Evolutionary conservation across 1,140 invertebrate genomes (phyloP), one percentile per base, ranked within the genome.

Genomic region (Sitobion miscanthi): DNA sequence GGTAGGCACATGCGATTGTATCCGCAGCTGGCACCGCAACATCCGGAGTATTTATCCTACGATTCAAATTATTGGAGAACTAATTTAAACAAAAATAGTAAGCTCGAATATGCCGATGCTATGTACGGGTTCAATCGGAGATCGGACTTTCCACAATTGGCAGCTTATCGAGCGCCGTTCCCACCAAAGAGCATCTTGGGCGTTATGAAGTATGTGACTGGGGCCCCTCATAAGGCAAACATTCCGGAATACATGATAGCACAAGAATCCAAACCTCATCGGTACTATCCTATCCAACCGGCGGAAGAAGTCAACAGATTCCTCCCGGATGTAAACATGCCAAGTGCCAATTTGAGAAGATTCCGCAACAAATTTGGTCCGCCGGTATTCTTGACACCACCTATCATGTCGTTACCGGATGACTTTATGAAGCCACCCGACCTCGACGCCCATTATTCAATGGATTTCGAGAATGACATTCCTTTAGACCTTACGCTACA

Each of bases 171-270:
- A 23, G 91, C 91, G 9, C 91, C 91, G 11, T 93, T 85, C 35
- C 82, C 91, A 0, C 91, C 91, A 23, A 93, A 85, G 11, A 85
- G 91, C 49, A 42, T 93, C 8, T 0, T 93, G 49, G 49, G 57
- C 82, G 91, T 93, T 2, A 93, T 93, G 91, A 93, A 93, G 23
- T 93, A 93, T 82, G 91, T 93, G n/a, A 93, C 91, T 6, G 91
- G 82, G 8, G 2, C 82, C 8, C 87, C 49, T 14, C 30, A 17
- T 35, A 35, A 23, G 21, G 45, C 52, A 11, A 17, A 35, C 14
- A 20, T 69, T 6, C 49, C 82, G 8, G 91, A 93, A 0, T 86
- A 38, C 82, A 86, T 86, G 91, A 69, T 45, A n/a, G 91, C 91
- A 6, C 82, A 86, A n/a, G 91, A 86, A 52, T 93, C 91, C 1